These are phyloP conservation scores for Calosoma granatense DNA, from an alignment of 1,140 invertebrate genomes.

Conservation along the genomic window DNA sequence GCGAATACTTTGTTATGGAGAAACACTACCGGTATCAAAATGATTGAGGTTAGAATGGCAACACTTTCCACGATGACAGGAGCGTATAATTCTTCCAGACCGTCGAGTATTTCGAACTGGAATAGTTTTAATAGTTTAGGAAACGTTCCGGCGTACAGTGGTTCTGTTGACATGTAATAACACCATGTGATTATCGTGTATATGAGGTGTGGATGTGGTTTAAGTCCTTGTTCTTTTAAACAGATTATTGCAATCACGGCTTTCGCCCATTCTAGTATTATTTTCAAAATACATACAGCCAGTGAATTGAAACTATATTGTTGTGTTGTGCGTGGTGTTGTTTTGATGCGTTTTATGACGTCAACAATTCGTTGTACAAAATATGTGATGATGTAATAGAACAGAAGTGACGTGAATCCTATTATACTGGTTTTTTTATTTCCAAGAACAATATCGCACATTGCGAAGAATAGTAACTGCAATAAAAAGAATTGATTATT, in stretches of 20 bases:
- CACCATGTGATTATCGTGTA: conserved; percentile 53
- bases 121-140: conserved; percentile 41
- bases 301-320: conserved; percentile 49
- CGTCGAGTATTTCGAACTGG: conserved; percentile 49
- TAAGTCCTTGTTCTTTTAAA: conserved; percentile 60
- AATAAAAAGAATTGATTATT: not conserved
- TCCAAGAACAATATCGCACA: conserved; percentile 39
- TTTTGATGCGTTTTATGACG: conserved; percentile 51
- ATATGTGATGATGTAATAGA: conserved; percentile 68
- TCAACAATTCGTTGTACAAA: conserved; percentile 55
- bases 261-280: conserved; percentile 69
- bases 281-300: conserved; percentile 58
- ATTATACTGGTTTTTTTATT: conserved; percentile 44
- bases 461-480: conserved; percentile 49
- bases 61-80: conserved; percentile 47
- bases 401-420: conserved; percentile 61
- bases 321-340: conserved; percentile 58
- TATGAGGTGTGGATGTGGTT: conserved; percentile 51
- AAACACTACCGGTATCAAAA: conserved; percentile 41
- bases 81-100: conserved; percentile 51
- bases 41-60: conserved; percentile 38
- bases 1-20: conserved; percentile 31
- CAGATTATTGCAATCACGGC: conserved; percentile 61
- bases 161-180: conserved; percentile 55
- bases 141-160: conserved; percentile 38